Percentiles rank a stretch among this genome's conserved stretches.
phyloP scores from a whole-genome alignment of 2,888 invertebrate genomes.

The Sthenelais limicola region DNA sequence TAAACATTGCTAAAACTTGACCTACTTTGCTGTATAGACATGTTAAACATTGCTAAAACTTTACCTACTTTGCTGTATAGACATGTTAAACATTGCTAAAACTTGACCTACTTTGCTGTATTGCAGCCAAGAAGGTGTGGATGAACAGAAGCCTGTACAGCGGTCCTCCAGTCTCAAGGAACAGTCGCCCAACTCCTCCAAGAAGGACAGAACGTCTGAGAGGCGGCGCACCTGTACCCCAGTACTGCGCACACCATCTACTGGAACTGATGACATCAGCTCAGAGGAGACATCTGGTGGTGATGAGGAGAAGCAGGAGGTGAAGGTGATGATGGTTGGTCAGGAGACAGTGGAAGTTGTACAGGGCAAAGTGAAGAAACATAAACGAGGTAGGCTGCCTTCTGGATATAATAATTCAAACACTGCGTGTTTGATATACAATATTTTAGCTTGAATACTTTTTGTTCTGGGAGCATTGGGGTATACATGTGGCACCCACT shows the following conservation, averaged over 20 bases:
- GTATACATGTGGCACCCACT: neutral
- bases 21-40: too few relatives aligned
- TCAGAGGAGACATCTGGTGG: neutral
- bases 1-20: too few relatives aligned
- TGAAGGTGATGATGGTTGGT: slow-evolving; percentile 5
- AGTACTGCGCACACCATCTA: slow-evolving; percentile 48
- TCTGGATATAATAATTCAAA: neutral
- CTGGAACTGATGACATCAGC: neutral
- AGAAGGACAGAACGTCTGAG: slow-evolving; percentile 55
- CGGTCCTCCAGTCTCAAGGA: slow-evolving; percentile 65
- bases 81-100: too few relatives aligned
- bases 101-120: too few relatives aligned
- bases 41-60: too few relatives aligned
- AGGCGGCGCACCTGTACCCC: slow-evolving; percentile 64
- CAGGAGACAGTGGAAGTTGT: slow-evolving; percentile 18
- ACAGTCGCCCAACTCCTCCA: slow-evolving; percentile 52
- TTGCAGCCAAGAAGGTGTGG: slow-evolving; percentile 6
- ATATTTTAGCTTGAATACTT: neutral
- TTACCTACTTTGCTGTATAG: too few relatives aligned
- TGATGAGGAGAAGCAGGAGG: neutral
- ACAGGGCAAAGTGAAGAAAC: slow-evolving; percentile 26
- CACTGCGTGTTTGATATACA: too few relatives aligned
- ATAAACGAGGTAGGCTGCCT: slow-evolving; percentile 10
- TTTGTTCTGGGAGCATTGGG: neutral
- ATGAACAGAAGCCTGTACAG: slow-evolving; percentile 54